phyloP scores from a whole-genome alignment of 2,797 vertebrate genomes.

The Diglossa cyanea region DNA sequence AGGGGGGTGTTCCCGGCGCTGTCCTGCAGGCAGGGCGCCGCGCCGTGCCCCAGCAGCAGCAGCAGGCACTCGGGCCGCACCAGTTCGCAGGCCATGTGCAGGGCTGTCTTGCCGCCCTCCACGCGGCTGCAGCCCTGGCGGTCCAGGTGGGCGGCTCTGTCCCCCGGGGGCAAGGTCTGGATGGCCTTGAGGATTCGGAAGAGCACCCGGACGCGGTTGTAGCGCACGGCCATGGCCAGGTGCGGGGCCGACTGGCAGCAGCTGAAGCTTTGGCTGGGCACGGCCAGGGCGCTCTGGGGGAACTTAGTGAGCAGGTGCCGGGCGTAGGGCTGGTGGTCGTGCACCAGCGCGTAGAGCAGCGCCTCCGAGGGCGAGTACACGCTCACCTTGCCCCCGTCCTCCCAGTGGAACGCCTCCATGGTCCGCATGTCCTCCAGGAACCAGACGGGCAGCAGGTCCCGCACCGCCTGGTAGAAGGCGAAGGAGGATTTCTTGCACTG shows the following conservation, averaged over 20 bases:
- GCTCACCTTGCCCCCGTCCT: conserved; percentile 85
- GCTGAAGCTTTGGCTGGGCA: conserved; percentile 85
- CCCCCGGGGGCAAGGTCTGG: conserved; percentile 60
- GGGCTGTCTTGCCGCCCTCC: conserved; percentile 83
- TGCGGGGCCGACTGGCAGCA: conserved; percentile 83
- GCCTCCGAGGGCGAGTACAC: conserved; percentile 88
- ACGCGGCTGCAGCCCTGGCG: conserved; percentile 81
- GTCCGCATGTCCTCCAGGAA: conserved; percentile 90
- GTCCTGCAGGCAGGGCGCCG: conserved; percentile 77
- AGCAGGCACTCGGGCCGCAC: conserved; percentile 84
- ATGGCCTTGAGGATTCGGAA: conserved; percentile 79
- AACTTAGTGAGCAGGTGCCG: conserved; percentile 84
- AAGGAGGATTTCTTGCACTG: conserved; percentile 90
- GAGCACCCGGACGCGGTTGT: conserved; percentile 85
- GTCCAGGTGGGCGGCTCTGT: conserved; percentile 77
- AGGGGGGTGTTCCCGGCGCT: conserved; percentile 75
- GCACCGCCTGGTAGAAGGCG: conserved; percentile 91
- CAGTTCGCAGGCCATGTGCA: conserved; percentile 88
- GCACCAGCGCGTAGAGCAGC: conserved; percentile 90
- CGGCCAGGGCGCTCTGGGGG: conserved; percentile 78
- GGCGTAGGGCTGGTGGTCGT: conserved; percentile 91
- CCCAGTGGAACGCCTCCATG: conserved; percentile 94
- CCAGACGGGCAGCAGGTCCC: conserved; percentile 89
- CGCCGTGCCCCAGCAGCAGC: conserved; percentile 85
- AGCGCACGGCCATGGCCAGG: conserved; percentile 87